phyloP scores from a whole-genome alignment of 2,888 invertebrate species.

The Galerucella nymphaeae region DNA sequence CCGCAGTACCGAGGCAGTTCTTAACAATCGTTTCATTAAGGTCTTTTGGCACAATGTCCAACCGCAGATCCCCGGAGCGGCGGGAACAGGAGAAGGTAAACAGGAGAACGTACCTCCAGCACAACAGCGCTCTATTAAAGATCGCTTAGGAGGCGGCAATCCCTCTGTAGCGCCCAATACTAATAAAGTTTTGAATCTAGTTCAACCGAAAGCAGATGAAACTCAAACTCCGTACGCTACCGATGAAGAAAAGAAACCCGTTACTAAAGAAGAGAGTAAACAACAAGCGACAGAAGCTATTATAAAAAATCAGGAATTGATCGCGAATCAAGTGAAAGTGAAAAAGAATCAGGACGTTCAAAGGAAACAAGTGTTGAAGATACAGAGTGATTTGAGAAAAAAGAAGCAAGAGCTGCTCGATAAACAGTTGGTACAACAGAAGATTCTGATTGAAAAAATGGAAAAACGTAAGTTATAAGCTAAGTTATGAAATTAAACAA shows the following conservation, averaged over 20 bases:
- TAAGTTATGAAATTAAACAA: too few relatives aligned
- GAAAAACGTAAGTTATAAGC: constrained; percentile 75
- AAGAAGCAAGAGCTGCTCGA: constrained; percentile 88
- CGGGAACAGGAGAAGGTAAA: constrained; percentile 65
- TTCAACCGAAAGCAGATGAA: constrained; percentile 62
- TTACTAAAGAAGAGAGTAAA: constrained; percentile 58
- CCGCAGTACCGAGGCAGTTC: constrained; percentile 94
- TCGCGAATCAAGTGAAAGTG: constrained; percentile 74
- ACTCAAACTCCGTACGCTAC: constrained; percentile 55
- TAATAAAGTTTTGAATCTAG: constrained; percentile 64
- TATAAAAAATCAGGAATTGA: constrained; percentile 69
- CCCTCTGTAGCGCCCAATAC: constrained; percentile 59
- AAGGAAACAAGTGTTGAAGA: constrained; percentile 78
- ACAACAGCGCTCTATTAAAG: constrained; percentile 62
- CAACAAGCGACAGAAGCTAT: constrained; percentile 64
- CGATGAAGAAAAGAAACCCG: constrained; percentile 54
- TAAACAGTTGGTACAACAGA: constrained; percentile 90
- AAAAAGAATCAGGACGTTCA: constrained; percentile 81
- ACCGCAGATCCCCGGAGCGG: background rate
- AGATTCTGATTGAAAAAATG: constrained; percentile 81
- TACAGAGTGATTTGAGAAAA: constrained; percentile 84
- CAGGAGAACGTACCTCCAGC: constrained; percentile 70
- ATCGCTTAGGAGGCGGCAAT: constrained; percentile 65
- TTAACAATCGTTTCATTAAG: constrained; percentile 98
- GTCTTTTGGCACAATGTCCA: constrained; percentile 87